Conservation (phyloP, 2,113 vertebrate species). For the Typhlomys cinereus region DNA sequence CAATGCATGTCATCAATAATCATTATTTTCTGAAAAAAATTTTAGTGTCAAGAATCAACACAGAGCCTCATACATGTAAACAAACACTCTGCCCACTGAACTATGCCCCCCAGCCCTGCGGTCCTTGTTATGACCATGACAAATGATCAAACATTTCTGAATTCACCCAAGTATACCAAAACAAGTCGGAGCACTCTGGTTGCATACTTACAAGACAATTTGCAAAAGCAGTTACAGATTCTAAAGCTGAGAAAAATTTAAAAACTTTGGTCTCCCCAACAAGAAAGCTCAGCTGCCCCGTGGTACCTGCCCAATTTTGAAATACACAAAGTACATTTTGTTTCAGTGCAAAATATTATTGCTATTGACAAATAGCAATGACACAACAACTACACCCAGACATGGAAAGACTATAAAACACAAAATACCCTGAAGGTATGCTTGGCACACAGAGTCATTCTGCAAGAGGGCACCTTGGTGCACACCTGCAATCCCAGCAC, state of each 20-base stretch:
- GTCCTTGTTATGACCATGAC: background rate
- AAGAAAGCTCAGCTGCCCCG: background rate
- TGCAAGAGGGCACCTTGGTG: background rate
- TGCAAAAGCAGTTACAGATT: conserved; percentile 20
- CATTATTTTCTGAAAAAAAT: background rate
- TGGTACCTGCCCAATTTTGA: background rate
- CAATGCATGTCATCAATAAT: too few species aligned
- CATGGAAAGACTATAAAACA: conserved; percentile 39
- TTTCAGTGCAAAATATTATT: conserved; percentile 59
- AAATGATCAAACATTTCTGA: conserved; percentile 5
- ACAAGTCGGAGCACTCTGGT: background rate
- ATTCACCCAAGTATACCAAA: background rate
- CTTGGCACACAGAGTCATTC: conserved; percentile 20
- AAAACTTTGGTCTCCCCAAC: conserved; percentile 33
- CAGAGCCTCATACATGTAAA: background rate
- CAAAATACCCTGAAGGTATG: background rate
- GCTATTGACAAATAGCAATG: conserved; percentile 61
- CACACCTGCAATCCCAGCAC: background rate
- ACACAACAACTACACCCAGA: conserved; percentile 2
- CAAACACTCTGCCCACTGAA: too few species aligned
- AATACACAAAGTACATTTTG: conserved; percentile 49
- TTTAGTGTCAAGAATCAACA: background rate
- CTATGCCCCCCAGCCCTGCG: background rate
- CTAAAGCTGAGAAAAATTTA: background rate
- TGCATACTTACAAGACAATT: background rate